Evolutionary conservation across 2,888 invertebrate genomes (phyloP), one percentile per base, ranked within the genome.

Genomic region (Biston betularia): DNA sequence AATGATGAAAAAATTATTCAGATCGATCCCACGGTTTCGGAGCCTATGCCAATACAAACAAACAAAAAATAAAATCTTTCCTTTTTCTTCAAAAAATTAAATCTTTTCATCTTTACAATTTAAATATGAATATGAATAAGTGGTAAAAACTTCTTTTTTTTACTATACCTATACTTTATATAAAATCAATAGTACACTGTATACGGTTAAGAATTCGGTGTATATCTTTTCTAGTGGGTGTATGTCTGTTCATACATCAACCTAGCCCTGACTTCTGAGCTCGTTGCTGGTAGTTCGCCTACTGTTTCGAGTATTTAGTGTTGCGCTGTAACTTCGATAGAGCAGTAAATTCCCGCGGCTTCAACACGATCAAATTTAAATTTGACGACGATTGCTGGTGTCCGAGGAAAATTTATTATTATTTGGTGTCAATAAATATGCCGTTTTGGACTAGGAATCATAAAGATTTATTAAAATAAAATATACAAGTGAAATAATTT

Each of bases 311-410:
- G n/a, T n/a, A n/a, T 61, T 65, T 61, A 65, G 61, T 61, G 66
- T 62, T 66, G 66, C 49, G 69, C 69, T 61, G 64, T 75, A 75
- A 75, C 71, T 72, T 70, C 70, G 56, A 65, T 46, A 58, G 33
- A 45, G 57, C 64, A 65, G 70, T 77, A 75, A 76, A 75, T 72
- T 72, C 72, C 58, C 73, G 64, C 65, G 59, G 52, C 61, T 8
- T 45, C 34, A 50, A 54, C 56, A 70, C 72, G 74, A 79, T 79
- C 74, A 78, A 79, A 80, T 79, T 77, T 75, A 75, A 78, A 77
- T 77, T 77, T 75, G 75, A 79, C 73, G 74, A 74, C 78, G 69
- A 67, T 65, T 69, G 71, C 64, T 65, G 70, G 58, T 64, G 44
- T 57, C 50, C 14, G 11, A 42, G 52, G 0, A 57, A n/a, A 57